Percentiles rank a stretch among this genome's conserved stretches.
These are phyloP conservation scores for Drosophila anomelani DNA, from an alignment of 2,888 invertebrate species.

Conservation along the genomic window DNA sequence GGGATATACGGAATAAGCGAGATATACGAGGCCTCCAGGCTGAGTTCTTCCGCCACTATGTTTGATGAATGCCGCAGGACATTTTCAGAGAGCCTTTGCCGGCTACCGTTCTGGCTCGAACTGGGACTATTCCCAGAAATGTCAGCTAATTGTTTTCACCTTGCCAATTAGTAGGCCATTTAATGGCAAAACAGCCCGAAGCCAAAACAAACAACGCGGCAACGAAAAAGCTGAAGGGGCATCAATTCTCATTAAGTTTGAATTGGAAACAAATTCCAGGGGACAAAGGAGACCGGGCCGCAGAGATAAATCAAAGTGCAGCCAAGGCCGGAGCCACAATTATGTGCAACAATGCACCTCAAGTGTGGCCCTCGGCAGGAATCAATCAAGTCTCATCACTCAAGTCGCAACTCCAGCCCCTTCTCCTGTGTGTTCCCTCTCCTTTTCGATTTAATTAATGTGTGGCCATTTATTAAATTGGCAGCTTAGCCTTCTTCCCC, in stretches of 20 bases:
- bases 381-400: slow-evolving; percentile 83
- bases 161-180: slow-evolving; percentile 66
- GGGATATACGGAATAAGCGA: slow-evolving; percentile 2
- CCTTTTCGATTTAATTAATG: slow-evolving; percentile 79
- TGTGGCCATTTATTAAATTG: slow-evolving; percentile 83
- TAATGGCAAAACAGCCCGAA: slow-evolving; percentile 44
- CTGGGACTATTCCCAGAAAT: slow-evolving; percentile 41
- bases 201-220: slow-evolving; percentile 78
- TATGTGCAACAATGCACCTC: slow-evolving; percentile 69
- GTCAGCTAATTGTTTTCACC: slow-evolving; percentile 51
- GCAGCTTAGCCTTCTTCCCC: slow-evolving; percentile 68
- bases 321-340: slow-evolving; percentile 59
- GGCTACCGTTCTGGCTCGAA: slow-evolving; percentile 42
- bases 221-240: slow-evolving; percentile 48
- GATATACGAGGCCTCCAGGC: not conserved
- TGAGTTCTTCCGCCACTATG: slow-evolving; percentile 4
- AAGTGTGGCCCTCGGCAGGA: slow-evolving; percentile 80
- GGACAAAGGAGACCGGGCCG: slow-evolving; percentile 37
- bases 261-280: slow-evolving; percentile 75
- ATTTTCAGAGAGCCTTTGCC: slow-evolving; percentile 18
- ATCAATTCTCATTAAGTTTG: slow-evolving; percentile 81
- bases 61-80: slow-evolving; percentile 55
- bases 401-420: slow-evolving; percentile 47
- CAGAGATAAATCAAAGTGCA: slow-evolving; percentile 66
- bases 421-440: slow-evolving; percentile 32